Evolutionary conservation across 2,113 vertebrate species (phyloP), one percentile per base, ranked within the genome.

Genomic region (Gallinago undulata): DNA sequence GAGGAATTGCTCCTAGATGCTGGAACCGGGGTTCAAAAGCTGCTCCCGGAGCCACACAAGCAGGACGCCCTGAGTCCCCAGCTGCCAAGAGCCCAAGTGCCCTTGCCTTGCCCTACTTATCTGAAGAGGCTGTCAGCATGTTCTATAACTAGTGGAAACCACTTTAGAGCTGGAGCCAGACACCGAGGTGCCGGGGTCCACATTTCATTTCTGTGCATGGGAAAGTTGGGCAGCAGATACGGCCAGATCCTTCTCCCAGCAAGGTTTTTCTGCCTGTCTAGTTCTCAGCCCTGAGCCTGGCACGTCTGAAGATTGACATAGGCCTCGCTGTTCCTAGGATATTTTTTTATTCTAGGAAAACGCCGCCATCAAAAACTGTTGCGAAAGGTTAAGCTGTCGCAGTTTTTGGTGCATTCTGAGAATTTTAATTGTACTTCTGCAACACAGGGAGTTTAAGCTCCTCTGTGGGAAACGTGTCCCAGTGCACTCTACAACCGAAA

Each of bases 61-160:
- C 73, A 63, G 88, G 83, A 74, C 23, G 19, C 8, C 8, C 1
- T 11, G 51, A 55, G 66, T 33, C 88, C 73, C 56, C 1, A 4
- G 88, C 96, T 96, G 95, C 96, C 96, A 87, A 95, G 94, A 7
- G 10, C 95, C 94, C 35, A 51, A 47, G 84, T 95, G 95, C 95
- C 96, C 96, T 95, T 85, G 91, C 96, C 96, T 92, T 96, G 96
- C 95, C 96, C 96, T 96, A 2, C 96, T 97, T 97, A 96, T 96
- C 96, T 97, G 96, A 66, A 96, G 96, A 96, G 96, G 91, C 94
- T 97, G 96, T 97, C 96, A 97, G 94, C 96, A 93, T 96, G 96
- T 94, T 94, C 96, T 91, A 77, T 96, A 96, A 94, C 91, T 60
- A 89, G 96, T 97, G 95, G 94, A 96, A 97, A 97, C 89, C 96